phyloP scores from a whole-genome alignment of 1,140 invertebrate genomes.

The Acromyrmex echinatior region DNA sequence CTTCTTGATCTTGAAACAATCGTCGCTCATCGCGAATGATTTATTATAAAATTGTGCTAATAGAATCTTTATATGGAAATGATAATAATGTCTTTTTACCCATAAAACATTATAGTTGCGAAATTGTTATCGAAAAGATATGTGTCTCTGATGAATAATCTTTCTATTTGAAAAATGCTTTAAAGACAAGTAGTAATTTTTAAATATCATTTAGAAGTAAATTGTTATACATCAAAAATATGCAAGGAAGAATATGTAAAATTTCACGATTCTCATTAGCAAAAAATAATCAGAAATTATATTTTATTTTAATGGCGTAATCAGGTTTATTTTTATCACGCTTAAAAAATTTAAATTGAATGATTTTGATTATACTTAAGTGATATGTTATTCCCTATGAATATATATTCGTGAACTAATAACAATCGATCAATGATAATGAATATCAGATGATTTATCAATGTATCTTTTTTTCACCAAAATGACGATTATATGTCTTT shows the following conservation, averaged over 20 bases:
- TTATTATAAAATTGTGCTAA: constrained; percentile 15
- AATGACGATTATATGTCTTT: constrained; percentile 41
- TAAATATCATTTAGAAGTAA: background rate
- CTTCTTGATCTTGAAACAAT: constrained; percentile 1
- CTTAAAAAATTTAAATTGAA: constrained; percentile 20
- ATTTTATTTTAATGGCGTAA: background rate
- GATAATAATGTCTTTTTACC: background rate
- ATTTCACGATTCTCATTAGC: background rate
- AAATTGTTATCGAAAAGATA: background rate
- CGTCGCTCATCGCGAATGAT: background rate
- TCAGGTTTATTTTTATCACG: background rate
- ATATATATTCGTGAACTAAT: constrained; percentile 8
- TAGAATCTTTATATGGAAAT: constrained; percentile 1
- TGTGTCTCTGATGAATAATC: background rate
- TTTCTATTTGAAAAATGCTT: background rate
- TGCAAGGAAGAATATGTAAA: background rate
- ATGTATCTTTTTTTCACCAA: constrained; percentile 34
- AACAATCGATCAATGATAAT: background rate
- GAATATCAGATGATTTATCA: constrained; percentile 11
- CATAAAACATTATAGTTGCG: background rate
- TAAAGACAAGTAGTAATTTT: background rate
- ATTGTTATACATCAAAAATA: background rate
- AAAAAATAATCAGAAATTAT: background rate
- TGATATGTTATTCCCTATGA: background rate
- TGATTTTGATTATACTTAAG: background rate